Conservation (phyloP, 2,888 invertebrate species). For the Acleris laterana region DNA sequence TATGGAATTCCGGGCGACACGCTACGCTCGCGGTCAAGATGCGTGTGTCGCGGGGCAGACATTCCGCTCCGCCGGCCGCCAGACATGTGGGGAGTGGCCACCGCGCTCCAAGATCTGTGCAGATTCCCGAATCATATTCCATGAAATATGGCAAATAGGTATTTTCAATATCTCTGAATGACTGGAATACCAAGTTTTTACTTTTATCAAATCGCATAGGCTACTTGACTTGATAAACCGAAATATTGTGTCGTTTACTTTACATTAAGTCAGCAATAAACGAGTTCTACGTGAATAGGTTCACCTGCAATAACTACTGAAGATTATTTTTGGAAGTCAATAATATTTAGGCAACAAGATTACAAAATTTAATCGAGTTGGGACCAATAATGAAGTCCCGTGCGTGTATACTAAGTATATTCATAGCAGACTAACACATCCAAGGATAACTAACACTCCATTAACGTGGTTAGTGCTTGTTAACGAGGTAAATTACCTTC, state of each 20-base stretch:
- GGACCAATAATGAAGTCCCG: conserved; percentile 4
- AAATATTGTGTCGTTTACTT: no score
- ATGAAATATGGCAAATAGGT: neutral
- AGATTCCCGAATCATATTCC: neutral
- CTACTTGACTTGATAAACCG: no score
- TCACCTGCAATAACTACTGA: no score
- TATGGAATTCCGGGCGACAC: conserved; percentile 37
- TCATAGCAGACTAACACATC: conserved; percentile 42
- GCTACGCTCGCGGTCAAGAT: conserved; percentile 41
- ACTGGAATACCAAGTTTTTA: neutral
- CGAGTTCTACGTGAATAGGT: no score
- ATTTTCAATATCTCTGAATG: neutral
- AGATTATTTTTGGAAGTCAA: no score
- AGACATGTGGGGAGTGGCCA: conserved; percentile 22
- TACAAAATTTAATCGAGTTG: neutral
- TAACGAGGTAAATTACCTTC: conserved; percentile 58
- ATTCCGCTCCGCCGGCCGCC: conserved; percentile 40
- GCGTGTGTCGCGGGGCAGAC: conserved; percentile 39
- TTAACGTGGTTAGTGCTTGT: conserved; percentile 48
- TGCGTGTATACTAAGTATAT: conserved; percentile 26
- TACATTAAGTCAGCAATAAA: no score
- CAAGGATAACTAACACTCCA: conserved; percentile 43
- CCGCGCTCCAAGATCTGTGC: conserved; percentile 1
- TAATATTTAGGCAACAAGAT: neutral
- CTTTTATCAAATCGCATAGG: no score